These are phyloP conservation scores for Carcina quercana DNA, from an alignment of 2,888 invertebrate genomes.

Conservation along the genomic window DNA sequence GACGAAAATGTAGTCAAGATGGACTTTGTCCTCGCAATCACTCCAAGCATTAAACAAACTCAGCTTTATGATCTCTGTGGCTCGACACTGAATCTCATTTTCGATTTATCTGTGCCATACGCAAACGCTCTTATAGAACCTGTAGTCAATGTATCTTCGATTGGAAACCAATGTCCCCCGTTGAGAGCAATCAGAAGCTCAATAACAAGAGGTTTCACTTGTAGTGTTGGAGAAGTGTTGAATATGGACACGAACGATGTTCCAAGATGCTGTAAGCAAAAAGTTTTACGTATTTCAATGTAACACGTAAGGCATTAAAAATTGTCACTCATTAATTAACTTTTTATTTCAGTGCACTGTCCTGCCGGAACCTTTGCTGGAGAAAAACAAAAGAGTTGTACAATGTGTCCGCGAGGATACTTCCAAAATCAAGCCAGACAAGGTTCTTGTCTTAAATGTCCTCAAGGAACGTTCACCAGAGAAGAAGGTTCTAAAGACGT, in stretches of 20 bases:
- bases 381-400: constrained; percentile 92
- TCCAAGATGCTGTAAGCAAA: constrained; percentile 89
- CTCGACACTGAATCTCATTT: constrained; percentile 93
- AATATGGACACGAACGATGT: constrained; percentile 95
- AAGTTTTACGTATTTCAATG: too few species aligned
- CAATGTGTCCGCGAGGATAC: constrained; percentile 92
- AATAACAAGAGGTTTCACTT: constrained; percentile 92
- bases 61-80: constrained; percentile 96
- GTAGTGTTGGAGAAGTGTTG: constrained; percentile 93
- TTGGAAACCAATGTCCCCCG: constrained; percentile 95
- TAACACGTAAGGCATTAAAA: background rate
- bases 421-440: constrained; percentile 95
- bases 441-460: constrained; percentile 92
- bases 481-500: constrained; percentile 92
- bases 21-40: constrained; percentile 90
- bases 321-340: too few species aligned
- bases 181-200: constrained; percentile 89
- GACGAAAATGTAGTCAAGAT: constrained; percentile 93
- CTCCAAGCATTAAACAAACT: constrained; percentile 91
- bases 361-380: constrained; percentile 96
- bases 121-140: constrained; percentile 93
- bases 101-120: constrained; percentile 94
- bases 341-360: constrained; percentile 91
- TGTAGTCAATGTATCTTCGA: constrained; percentile 89
- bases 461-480: constrained; percentile 93